Base-by-base conservation (phyloP, 2,113 vertebrate species). In the Rhinichthys klamathensis region DNA sequence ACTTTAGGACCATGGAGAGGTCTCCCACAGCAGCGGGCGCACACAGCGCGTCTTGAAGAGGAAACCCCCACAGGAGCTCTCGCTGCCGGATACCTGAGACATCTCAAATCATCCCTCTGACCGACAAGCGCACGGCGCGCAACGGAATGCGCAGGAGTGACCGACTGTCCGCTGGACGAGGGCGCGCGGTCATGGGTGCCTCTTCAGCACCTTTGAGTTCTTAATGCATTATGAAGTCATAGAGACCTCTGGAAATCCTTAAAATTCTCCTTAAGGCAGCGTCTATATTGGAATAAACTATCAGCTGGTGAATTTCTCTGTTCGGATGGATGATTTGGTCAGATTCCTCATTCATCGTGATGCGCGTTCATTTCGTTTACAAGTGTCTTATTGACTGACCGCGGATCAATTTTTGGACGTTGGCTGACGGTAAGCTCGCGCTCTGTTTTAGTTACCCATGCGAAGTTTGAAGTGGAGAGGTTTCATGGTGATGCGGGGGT, bases 391-490 rank as follows among this genome's bases (percentile, higher is more conserved):
- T 63, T 86, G 49, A 80, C 51, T 86, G 84, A 86, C 83, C 61
- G 79, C 60, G 79, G 60, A 85, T 73, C 69, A 44, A 80, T 69
- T 56, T 70, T 80, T 79, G 84, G 84, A 76, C 75, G 49, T 80
- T 72, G 86, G 84, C 85, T 63, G 87, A 86, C 85, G 87, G 87
- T 88, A 88, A 88, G 85, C 81, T 74, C 27, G 56, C 21, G 69
- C 30, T 74, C 27, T 32, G 54, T 54, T 49, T 80, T 86, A 76
- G 83, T 82, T 72, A 80, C n/a, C 58, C 70, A 23, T 25, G 44
- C 13, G 83, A 88, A 88, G 85, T 86, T 89, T 87, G 32, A 63
- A 75, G 73, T 79, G 84, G 60, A 60, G 41, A 54, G 77, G 78
- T 72, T 69, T 83, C 30, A 58, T 63, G 76, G 67, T 60, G 84